These are phyloP conservation scores for Rousettus leschenaultii DNA, from an alignment of 2,113 vertebrate species.

Conservation along the genomic window DNA sequence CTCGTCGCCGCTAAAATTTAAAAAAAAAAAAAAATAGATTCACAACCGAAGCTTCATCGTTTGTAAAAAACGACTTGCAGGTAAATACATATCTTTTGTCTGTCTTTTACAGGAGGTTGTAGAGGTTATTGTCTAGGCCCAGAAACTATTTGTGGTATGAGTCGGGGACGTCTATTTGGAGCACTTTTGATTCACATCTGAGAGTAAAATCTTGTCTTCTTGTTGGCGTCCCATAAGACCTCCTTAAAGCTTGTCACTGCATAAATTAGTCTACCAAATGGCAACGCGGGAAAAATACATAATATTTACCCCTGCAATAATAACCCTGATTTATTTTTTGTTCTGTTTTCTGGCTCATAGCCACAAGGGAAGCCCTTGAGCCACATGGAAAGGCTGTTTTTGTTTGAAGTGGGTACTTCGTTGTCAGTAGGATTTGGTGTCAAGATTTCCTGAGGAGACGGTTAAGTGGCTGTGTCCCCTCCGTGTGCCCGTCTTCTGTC, in stretches of 20 bases:
- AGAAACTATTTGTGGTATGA: conserved; percentile 68
- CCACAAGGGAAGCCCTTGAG: not conserved
- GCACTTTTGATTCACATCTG: conserved; percentile 72
- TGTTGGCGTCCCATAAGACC: conserved; percentile 53
- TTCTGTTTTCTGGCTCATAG: not conserved
- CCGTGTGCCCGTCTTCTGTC: no score
- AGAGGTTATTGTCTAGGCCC: conserved; percentile 70
- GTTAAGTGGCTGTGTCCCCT: not conserved
- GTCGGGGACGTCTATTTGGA: conserved; percentile 68
- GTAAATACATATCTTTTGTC: conserved; percentile 60
- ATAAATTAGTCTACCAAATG: not conserved
- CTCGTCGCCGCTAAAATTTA: conserved; percentile 66
- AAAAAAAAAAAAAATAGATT: conserved; percentile 54
- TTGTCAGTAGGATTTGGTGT: no score
- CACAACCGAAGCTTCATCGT: conserved; percentile 66
- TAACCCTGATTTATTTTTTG: not conserved
- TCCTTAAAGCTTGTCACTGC: conserved; percentile 26
- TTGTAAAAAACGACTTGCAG: conserved; percentile 73
- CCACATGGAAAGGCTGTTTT: not conserved
- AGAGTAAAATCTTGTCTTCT: conserved; percentile 72
- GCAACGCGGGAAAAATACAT: not conserved
- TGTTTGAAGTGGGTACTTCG: not conserved
- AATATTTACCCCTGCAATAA: not conserved
- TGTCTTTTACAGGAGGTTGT: conserved; percentile 64
- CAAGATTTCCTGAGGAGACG: not conserved